A percentile compares a stretch with the other conserved stretches of the same genome.
These are phyloP conservation scores for Heliconius hermathena DNA, from an alignment of 1,140 invertebrate species.

Conservation along the genomic window DNA sequence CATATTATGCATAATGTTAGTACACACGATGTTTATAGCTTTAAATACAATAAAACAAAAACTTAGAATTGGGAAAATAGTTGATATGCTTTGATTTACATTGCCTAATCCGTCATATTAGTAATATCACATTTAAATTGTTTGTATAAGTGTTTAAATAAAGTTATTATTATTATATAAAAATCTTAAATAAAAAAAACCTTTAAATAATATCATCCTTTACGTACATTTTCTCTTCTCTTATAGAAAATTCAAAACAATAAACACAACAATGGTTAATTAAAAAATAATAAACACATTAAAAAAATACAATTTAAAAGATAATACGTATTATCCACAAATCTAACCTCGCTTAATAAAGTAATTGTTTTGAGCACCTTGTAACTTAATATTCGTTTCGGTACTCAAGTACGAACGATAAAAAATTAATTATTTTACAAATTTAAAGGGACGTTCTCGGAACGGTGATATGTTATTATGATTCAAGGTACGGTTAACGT, in stretches of 20 bases:
- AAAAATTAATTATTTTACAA: conserved; percentile 27
- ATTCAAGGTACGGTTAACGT: conserved; percentile 11
- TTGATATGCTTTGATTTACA: too few relatives aligned
- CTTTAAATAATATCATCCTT: background rate
- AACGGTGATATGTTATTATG: conserved; percentile 19
- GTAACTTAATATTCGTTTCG: conserved; percentile 14
- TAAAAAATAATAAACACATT: conserved; percentile 16
- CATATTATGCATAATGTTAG: too few relatives aligned
- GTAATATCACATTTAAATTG: too few relatives aligned
- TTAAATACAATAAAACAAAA: too few relatives aligned
- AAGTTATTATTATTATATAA: too few relatives aligned
- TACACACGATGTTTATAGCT: too few relatives aligned
- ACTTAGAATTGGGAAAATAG: too few relatives aligned
- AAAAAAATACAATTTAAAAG: conserved; percentile 11
- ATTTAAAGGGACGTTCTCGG: conserved; percentile 1
- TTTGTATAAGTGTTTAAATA: too few relatives aligned
- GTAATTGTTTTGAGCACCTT: conserved; percentile 36
- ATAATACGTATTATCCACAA: conserved; percentile 25
- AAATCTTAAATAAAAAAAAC: too few relatives aligned
- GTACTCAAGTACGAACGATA: conserved; percentile 18
- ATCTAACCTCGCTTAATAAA: conserved; percentile 37
- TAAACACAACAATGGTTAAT: background rate
- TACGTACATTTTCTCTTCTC: background rate
- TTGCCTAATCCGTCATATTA: too few relatives aligned
- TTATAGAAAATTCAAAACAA: background rate